Evolutionary conservation across 1,140 invertebrate species (phyloP).

Genomic region (Ceratitis capitata): DNA sequence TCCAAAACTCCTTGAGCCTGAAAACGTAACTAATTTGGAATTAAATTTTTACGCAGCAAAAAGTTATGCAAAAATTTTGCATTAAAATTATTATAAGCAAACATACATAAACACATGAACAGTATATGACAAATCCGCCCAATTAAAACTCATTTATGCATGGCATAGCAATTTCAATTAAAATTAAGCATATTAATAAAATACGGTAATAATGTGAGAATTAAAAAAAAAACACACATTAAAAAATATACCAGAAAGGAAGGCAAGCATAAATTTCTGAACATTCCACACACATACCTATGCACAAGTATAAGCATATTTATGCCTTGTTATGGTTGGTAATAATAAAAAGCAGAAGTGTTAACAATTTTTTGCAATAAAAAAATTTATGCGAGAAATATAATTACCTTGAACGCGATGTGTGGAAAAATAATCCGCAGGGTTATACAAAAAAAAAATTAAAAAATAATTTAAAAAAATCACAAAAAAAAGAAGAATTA

Average conservation of each 20-base stretch:
- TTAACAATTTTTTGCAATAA: background rate
- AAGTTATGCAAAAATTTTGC: too few relatives aligned
- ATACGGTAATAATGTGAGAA: background rate
- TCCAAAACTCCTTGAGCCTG: too few relatives aligned
- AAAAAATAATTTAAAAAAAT: too few relatives aligned
- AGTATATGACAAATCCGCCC: conserved; percentile 3
- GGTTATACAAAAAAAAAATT: background rate
- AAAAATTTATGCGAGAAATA: background rate
- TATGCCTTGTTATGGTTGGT: background rate
- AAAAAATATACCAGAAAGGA: too few relatives aligned
- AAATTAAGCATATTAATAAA: conserved; percentile 38
- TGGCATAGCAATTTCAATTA: conserved; percentile 28
- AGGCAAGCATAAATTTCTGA: too few relatives aligned
- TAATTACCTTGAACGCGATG: background rate
- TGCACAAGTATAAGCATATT: background rate
- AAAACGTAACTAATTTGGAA: too few relatives aligned
- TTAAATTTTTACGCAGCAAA: too few relatives aligned
- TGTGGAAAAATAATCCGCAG: background rate
- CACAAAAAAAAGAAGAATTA: too few relatives aligned
- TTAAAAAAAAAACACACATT: too few relatives aligned
- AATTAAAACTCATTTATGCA: conserved; percentile 36
- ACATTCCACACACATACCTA: background rate
- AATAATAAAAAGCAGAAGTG: background rate
- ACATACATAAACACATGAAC: too few relatives aligned
- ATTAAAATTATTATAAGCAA: too few relatives aligned